Conservation (phyloP, 2,888 invertebrate species). For the Ferrisia virgata region DNA sequence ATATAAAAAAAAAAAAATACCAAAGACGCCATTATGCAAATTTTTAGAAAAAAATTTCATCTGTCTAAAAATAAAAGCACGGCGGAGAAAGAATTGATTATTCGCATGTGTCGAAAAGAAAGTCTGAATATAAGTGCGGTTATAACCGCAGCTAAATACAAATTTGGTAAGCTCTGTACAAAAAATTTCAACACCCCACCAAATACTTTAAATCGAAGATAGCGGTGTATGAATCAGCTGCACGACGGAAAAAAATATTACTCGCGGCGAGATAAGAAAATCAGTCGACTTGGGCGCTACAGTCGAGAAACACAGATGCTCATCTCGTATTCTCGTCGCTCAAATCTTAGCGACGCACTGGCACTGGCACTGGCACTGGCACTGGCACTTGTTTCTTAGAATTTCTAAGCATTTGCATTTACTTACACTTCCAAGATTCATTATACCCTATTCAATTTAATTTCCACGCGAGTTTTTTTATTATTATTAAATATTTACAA, state of each 20-base stretch:
- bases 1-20: background rate
- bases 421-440: background rate
- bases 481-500: background rate
- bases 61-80: background rate
- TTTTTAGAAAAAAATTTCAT: background rate
- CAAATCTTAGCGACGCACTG: background rate
- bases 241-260: background rate
- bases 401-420: background rate
- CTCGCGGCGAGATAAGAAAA: background rate
- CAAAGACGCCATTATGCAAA: background rate
- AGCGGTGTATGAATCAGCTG: background rate
- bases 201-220: background rate
- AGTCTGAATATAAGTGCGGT: background rate
- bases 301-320: background rate
- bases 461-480: background rate
- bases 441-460: background rate
- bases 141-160: background rate
- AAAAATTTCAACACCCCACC: background rate
- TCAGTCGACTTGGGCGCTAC: background rate
- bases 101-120: background rate
- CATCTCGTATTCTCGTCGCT: no score
- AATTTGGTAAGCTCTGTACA: background rate
- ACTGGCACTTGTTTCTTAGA: constrained; percentile 5
- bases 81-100: background rate
- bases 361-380: no score